Percentiles rank a stretch among this genome's conserved stretches.
These are phyloP conservation scores for Littorina saxatilis DNA, from an alignment of 1,140 invertebrate species.

Conservation along the genomic window DNA sequence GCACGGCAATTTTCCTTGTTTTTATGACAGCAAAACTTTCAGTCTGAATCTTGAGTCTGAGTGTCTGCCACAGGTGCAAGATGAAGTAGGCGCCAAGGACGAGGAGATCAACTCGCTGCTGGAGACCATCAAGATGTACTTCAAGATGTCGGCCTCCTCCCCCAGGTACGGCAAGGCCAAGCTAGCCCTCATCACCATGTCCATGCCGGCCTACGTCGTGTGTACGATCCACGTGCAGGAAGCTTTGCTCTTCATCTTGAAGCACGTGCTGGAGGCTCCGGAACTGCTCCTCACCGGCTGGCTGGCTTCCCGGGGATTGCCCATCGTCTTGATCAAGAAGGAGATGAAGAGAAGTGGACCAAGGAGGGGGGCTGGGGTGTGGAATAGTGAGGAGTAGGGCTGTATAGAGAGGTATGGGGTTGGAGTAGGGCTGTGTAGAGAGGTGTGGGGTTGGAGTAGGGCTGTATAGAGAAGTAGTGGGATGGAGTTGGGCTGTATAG, in stretches of 20 bases:
- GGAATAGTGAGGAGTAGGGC: neutral
- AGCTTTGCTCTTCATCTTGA: constrained; percentile 6
- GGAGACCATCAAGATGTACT: constrained; percentile 23
- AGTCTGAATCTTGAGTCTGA: no score
- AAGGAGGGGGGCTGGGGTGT: neutral
- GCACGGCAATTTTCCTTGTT: no score
- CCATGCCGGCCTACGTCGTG: neutral
- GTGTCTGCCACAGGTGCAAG: constrained; percentile 3
- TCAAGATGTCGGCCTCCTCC: constrained; percentile 17
- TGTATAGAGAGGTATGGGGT: no score
- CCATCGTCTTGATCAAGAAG: constrained; percentile 5
- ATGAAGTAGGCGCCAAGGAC: constrained; percentile 1
- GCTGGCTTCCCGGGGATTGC: constrained; percentile 8
- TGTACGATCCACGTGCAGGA: constrained; percentile 19
- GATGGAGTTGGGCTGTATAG: no score
- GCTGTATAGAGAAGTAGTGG: no score
- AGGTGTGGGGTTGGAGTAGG: neutral
- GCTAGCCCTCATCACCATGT: constrained; percentile 27
- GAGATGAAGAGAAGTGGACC: neutral
- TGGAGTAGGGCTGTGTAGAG: neutral
- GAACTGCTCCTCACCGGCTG: neutral
- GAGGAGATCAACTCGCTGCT: constrained; percentile 16
- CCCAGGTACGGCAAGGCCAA: constrained; percentile 26
- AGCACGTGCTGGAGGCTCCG: constrained; percentile 4
- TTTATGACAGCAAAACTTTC: no score